phyloP scores from a whole-genome alignment of 2,113 vertebrate genomes.

The Podilymbus podiceps region DNA sequence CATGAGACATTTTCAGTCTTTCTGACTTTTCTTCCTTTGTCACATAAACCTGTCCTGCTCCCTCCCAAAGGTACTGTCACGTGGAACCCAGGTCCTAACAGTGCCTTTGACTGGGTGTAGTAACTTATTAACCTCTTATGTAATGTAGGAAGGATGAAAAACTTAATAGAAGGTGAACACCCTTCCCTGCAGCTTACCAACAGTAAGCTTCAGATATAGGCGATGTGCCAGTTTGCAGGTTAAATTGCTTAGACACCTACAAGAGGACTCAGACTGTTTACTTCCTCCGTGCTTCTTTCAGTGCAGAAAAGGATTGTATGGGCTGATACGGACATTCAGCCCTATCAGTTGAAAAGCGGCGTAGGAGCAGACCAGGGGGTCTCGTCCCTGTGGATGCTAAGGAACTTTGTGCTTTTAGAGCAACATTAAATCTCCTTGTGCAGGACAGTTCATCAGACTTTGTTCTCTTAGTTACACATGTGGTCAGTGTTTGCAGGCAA shows the following conservation, averaged over 20 bases:
- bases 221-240: neutral
- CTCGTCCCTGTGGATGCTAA: neutral
- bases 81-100: neutral
- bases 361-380: neutral
- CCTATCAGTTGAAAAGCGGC: fast-evolving
- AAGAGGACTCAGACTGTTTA: neutral
- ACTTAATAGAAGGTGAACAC: constrained; percentile 11
- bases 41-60: neutral
- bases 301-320: neutral
- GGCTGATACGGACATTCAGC: neutral
- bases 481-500: neutral
- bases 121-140: neutral
- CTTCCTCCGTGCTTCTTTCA: neutral
- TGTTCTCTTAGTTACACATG: neutral
- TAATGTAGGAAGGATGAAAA: constrained; percentile 26
- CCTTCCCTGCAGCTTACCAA: neutral
- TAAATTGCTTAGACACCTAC: neutral
- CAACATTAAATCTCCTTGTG: neutral
- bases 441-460: neutral
- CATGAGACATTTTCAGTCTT: neutral
- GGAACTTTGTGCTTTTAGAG: neutral
- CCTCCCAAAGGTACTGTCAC: neutral
- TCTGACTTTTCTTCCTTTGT: neutral
- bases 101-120: neutral
- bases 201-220: neutral